phyloP scores from a whole-genome alignment of 37 sponge, comb jelly and placozoan species.

The Crambe crambe region DNA sequence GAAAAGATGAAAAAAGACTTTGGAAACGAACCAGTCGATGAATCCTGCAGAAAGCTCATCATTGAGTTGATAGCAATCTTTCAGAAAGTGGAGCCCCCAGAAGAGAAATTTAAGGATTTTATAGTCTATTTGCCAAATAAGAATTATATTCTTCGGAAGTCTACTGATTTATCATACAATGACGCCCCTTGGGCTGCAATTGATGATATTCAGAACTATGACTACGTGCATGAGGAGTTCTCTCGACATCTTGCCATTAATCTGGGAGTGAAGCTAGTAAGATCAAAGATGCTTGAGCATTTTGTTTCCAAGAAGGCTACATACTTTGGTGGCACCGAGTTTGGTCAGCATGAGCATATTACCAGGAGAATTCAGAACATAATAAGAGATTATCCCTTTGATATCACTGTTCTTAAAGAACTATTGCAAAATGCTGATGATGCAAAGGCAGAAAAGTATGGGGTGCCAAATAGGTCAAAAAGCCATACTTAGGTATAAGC shows the following conservation, averaged over 20 bases:
- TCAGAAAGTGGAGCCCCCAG: neutral
- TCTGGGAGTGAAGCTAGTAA: conserved; percentile 4
- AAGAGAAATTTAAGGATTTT: neutral
- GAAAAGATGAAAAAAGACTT: conserved; percentile 45
- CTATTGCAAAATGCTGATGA: conserved; percentile 85
- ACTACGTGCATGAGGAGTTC: conserved; percentile 19
- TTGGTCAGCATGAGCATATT: conserved; percentile 48
- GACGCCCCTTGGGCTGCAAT: conserved; percentile 32
- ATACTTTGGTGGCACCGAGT: conserved; percentile 3
- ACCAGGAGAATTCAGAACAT: conserved; percentile 16
- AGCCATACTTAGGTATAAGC: no score
- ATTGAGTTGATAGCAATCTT: neutral
- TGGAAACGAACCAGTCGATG: conserved; percentile 7
- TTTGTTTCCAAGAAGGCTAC: neutral
- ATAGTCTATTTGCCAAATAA: conserved; percentile 29
- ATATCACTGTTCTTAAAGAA: conserved; percentile 17
- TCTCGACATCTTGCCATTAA: conserved; percentile 9
- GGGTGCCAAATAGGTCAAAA: no score
- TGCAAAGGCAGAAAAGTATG: conserved; percentile 69
- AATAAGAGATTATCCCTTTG: conserved; percentile 11
- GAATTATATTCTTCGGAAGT: conserved; percentile 14
- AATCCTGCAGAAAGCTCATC: conserved; percentile 6
- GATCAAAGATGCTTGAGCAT: neutral
- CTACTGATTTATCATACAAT: conserved; percentile 33
- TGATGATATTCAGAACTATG: conserved; percentile 10